Evolutionary conservation across 2,797 vertebrate genomes (phyloP).

Genomic region (Lutjanus campechanus): DNA sequence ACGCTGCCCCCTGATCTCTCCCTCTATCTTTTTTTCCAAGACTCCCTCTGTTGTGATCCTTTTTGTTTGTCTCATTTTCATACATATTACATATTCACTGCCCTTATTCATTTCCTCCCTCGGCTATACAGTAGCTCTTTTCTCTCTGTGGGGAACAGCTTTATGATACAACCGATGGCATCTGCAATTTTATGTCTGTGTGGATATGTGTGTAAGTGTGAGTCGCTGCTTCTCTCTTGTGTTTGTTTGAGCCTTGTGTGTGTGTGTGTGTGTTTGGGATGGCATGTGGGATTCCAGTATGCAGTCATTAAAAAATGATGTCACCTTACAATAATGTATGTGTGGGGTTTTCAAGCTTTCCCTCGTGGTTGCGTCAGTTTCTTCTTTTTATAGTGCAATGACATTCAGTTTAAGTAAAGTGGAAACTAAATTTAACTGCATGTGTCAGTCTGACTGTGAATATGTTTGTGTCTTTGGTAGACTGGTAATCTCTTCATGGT

Average conservation of each 20-base stretch:
- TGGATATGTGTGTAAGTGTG: slow-evolving; percentile 14
- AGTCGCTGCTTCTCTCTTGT: slow-evolving; percentile 13
- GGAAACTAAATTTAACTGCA: background rate
- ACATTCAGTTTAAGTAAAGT: slow-evolving; percentile 7
- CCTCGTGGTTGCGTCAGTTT: slow-evolving; percentile 4
- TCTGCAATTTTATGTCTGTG: slow-evolving; percentile 31
- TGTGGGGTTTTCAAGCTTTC: slow-evolving; percentile 22
- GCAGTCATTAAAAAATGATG: slow-evolving; percentile 3
- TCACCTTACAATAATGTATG: slow-evolving; percentile 7
- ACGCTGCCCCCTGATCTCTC: slow-evolving; percentile 4
- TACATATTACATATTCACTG: slow-evolving; percentile 62
- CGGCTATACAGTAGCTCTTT: slow-evolving; percentile 19
- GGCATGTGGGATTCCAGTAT: slow-evolving; percentile 7
- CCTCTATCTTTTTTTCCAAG: slow-evolving; percentile 12
- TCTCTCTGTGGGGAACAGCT: slow-evolving; percentile 40
- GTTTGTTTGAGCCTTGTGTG: slow-evolving; percentile 26
- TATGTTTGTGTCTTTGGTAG: background rate
- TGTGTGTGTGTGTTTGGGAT: slow-evolving; percentile 20
- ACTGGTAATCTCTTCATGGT: background rate
- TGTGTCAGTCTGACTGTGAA: background rate
- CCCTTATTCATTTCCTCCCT: slow-evolving; percentile 43
- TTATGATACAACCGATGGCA: slow-evolving; percentile 37
- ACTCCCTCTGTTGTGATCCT: slow-evolving; percentile 33
- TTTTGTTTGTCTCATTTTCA: slow-evolving; percentile 73
- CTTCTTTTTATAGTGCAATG: background rate